Base-by-base conservation (phyloP, 2,888 invertebrate species). In the Tiliacea aurago region DNA sequence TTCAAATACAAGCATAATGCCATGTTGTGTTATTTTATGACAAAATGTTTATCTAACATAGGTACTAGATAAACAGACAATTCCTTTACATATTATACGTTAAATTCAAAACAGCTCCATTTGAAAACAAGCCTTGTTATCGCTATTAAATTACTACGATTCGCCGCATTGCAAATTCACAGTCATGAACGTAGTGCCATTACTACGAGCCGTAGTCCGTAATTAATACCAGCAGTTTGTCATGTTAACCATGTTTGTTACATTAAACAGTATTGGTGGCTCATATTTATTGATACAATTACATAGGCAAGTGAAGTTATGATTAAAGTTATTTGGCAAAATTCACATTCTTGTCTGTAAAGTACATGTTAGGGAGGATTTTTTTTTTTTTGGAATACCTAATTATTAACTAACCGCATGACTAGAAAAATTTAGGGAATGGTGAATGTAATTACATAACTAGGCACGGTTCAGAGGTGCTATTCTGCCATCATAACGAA, bases 211-310 rank as follows among this genome's bases (percentile, higher is more conserved):
- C 15, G 65, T 66, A 63, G 56, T 58, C 55, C 4, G 77, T 73
- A 73, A 80, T 80, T 73, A 80, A 80, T 80, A 77, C 49, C 49
- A 37, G n/a, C 47, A 55, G 58, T 77, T 73, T 73, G 61, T 80
- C 53, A 80, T 77, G 53, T 62, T 13, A 53, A 45, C 64, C 45
- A 33, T 61, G 18, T 67, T 47, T 56, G 13, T 68, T 58, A 76
- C 28, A 49, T 72, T 62, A 28, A n/a, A 65, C 33, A 47, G 51
- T 65, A 76, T 71, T 70, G 75, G 43, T 53, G 47, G 51, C 47
- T n/a, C 1, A 51, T 33, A 59, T 76, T 75, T 70, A 63, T 68
- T 61, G 53, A 59, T 33, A 72, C 49, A 72, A 37, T 56, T 71
- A 47, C n/a, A 33, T 2, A 3, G 4, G 10, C n/a, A n/a, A 23